Evolutionary conservation across 1,140 invertebrate species (phyloP).

Genomic region (Drosophila grimshawi): DNA sequence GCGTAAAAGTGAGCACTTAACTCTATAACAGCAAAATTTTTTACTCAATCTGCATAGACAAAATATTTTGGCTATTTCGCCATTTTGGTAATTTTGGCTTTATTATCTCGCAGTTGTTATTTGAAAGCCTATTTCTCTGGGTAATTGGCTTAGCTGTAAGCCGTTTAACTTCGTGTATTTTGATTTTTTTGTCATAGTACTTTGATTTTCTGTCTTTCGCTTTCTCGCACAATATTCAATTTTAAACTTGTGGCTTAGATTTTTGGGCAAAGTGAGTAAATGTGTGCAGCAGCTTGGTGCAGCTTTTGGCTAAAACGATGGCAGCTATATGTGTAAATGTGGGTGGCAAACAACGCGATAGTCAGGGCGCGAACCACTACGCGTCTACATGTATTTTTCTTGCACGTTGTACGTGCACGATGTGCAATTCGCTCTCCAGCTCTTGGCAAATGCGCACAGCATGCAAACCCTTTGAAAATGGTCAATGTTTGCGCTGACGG

Average conservation of each 20-base stretch:
- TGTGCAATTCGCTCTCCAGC: conserved; percentile 34
- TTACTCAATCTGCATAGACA: background rate
- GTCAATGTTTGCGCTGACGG: conserved; percentile 67
- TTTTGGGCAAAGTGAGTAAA: conserved; percentile 10
- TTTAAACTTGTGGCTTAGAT: conserved; percentile 32
- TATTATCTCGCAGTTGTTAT: background rate
- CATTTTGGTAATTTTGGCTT: background rate
- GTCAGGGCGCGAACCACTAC: background rate
- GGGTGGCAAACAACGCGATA: background rate
- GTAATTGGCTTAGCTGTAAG: conserved; percentile 53
- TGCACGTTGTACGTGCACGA: conserved; percentile 63
- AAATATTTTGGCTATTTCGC: conserved; percentile 3
- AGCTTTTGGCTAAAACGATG: conserved; percentile 24
- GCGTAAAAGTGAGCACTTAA: too few relatives aligned
- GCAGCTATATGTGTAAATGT: conserved; percentile 21
- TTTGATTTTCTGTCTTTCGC: background rate
- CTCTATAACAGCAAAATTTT: background rate
- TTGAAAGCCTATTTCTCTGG: conserved; percentile 31
- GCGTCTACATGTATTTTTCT: conserved; percentile 60
- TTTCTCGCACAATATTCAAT: background rate
- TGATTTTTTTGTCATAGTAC: background rate
- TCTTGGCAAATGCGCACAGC: conserved; percentile 52
- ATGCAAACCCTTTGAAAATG: conserved; percentile 76
- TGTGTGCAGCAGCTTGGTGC: conserved; percentile 18
- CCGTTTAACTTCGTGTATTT: conserved; percentile 54